Evolutionary conservation across 1,140 invertebrate species (phyloP).

Genomic region (Druon quercuslanigerum): DNA sequence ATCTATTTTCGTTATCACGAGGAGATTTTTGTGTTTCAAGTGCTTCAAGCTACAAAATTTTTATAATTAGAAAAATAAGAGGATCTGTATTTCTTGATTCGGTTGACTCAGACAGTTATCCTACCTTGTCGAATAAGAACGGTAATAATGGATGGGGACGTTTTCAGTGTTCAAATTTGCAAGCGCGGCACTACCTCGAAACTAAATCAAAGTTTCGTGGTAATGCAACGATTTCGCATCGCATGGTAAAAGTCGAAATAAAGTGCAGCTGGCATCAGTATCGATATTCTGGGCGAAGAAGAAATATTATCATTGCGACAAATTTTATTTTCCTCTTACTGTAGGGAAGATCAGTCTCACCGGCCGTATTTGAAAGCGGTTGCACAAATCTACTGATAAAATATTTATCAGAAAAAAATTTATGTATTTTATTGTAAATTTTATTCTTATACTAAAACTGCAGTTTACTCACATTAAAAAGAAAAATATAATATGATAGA

Average conservation of each 20-base stretch:
- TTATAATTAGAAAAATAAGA: too few relatives aligned
- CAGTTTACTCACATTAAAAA: background rate
- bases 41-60: too few relatives aligned
- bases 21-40: too few relatives aligned
- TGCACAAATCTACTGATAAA: background rate
- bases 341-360: background rate
- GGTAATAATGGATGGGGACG: conserved; percentile 11
- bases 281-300: conserved; percentile 21
- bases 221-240: conserved; percentile 10
- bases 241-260: conserved; percentile 11
- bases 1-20: too few relatives aligned
- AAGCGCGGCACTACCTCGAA: conserved; percentile 14
- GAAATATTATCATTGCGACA: conserved; percentile 7
- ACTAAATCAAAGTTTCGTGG: conserved; percentile 30
- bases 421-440: background rate
- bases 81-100: conserved; percentile 1
- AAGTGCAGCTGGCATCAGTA: conserved; percentile 21
- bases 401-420: background rate
- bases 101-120: conserved; percentile 3
- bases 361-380: background rate
- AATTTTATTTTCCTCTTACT: background rate
- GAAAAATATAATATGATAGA: background rate
- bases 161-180: conserved; percentile 20
- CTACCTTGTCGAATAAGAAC: background rate
- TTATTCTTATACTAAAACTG: background rate